Conservation (phyloP, 2,888 invertebrate species). For the Carabus problematicus region DNA sequence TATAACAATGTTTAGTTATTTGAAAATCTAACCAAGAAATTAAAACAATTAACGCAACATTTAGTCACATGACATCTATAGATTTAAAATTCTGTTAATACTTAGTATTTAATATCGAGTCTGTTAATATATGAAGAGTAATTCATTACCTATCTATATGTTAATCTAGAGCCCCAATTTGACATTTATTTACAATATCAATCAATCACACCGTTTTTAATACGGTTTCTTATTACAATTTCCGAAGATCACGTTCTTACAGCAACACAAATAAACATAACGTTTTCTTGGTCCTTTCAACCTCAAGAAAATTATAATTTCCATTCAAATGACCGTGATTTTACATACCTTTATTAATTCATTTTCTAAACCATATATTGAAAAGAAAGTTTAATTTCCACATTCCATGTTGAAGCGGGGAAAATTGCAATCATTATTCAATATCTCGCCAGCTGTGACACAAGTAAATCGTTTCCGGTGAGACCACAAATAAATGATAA, state of each 20-base stretch:
- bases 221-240: not conserved
- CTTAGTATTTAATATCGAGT: conserved; percentile 18
- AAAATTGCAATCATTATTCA: no score
- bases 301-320: no score
- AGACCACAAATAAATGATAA: not conserved
- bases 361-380: no score
- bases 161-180: conserved; percentile 27
- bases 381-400: no score
- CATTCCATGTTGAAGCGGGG: no score
- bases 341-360: no score
- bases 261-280: not conserved
- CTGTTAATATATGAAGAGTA: not conserved
- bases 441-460: no score
- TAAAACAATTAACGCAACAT: conserved; percentile 20
- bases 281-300: not conserved
- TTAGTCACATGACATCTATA: conserved; percentile 35
- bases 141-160: not conserved
- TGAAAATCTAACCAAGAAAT: not conserved
- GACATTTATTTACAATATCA: conserved; percentile 27
- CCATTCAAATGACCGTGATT: no score
- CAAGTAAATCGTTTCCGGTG: no score
- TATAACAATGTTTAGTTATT: conserved; percentile 9
- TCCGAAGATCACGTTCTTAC: no score
- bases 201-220: not conserved
- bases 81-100: conserved; percentile 15